Evolutionary conservation across 2,888 invertebrate genomes (phyloP).

Genomic region (Orchestes rusci): DNA sequence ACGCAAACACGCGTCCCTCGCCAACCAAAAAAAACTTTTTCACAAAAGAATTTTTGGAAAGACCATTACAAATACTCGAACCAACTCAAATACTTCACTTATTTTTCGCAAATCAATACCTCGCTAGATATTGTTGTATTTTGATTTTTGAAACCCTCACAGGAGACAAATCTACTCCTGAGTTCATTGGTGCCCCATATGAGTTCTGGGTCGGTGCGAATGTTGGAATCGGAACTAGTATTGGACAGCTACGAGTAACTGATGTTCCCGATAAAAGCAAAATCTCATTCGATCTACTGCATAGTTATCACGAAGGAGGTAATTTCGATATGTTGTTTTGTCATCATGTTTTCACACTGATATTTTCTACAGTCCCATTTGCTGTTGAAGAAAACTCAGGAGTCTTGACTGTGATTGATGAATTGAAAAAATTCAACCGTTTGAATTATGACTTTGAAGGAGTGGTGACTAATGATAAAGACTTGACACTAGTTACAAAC

Average conservation of each 20-base stretch:
- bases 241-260: slow-evolving; percentile 75
- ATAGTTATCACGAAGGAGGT: slow-evolving; percentile 80
- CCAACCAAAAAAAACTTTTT: no score
- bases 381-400: slow-evolving; percentile 84
- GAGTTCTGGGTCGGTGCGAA: slow-evolving; percentile 89
- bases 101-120: background rate
- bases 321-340: no score
- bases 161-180: slow-evolving; percentile 57
- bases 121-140: background rate
- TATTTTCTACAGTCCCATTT: slow-evolving; percentile 72
- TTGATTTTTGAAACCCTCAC: background rate
- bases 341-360: no score
- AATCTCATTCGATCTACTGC: slow-evolving; percentile 69
- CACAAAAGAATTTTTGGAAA: no score
- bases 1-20: no score
- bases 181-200: slow-evolving; percentile 78
- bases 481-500: slow-evolving; percentile 69
- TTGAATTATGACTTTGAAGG: slow-evolving; percentile 75
- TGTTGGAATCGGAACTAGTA: slow-evolving; percentile 75
- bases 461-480: slow-evolving; percentile 59
- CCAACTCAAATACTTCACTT: no score
- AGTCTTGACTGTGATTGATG: slow-evolving; percentile 76
- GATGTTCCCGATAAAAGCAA: slow-evolving; percentile 61
- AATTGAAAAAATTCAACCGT: slow-evolving; percentile 60
- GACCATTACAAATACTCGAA: no score